A percentile compares a stretch with the other conserved stretches of the same genome.
Evolutionary conservation across 2,888 invertebrate genomes (phyloP).

Genomic region (Biston betularia): DNA sequence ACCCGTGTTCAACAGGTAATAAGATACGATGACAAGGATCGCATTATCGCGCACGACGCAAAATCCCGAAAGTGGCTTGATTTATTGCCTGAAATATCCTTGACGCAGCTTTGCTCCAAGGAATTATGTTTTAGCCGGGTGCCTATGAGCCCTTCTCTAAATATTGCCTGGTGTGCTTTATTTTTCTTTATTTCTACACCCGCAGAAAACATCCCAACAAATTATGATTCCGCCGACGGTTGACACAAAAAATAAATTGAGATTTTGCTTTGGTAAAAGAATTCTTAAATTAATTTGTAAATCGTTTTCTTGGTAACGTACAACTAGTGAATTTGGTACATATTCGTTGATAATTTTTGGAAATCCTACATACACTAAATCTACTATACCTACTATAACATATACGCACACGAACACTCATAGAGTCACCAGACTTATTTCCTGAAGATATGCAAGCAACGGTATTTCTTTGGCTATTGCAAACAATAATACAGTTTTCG

Average conservation of each 20-base stretch:
- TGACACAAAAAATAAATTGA: slow-evolving; percentile 36
- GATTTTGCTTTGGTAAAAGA: slow-evolving; percentile 27
- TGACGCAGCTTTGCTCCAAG: slow-evolving; percentile 55
- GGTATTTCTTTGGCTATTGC: too few species aligned
- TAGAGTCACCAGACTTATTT: too few species aligned
- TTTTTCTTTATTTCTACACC: slow-evolving; percentile 38
- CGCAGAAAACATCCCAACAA: slow-evolving; percentile 36
- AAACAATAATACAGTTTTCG: too few species aligned
- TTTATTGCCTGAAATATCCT: slow-evolving; percentile 70
- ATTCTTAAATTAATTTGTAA: slow-evolving; percentile 33
- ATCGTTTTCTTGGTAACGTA: slow-evolving; percentile 14
- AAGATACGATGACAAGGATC: slow-evolving; percentile 73
- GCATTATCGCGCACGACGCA: slow-evolving; percentile 67
- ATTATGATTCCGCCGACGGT: slow-evolving; percentile 34
- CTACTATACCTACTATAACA: too few species aligned
- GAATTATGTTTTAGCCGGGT: slow-evolving; percentile 60
- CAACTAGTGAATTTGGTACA: background rate
- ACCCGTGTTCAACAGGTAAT: slow-evolving; percentile 73
- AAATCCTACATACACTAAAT: too few species aligned
- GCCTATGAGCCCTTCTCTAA: slow-evolving; percentile 45
- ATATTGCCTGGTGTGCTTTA: slow-evolving; percentile 40
- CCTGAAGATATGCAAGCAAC: too few species aligned
- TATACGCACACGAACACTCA: too few species aligned
- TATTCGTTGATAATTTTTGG: background rate
- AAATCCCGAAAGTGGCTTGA: slow-evolving; percentile 70